A percentile compares a stretch with the other conserved stretches of the same genome.
Conservation (phyloP, 2,888 invertebrate genomes). For the Catocala sponsa region DNA sequence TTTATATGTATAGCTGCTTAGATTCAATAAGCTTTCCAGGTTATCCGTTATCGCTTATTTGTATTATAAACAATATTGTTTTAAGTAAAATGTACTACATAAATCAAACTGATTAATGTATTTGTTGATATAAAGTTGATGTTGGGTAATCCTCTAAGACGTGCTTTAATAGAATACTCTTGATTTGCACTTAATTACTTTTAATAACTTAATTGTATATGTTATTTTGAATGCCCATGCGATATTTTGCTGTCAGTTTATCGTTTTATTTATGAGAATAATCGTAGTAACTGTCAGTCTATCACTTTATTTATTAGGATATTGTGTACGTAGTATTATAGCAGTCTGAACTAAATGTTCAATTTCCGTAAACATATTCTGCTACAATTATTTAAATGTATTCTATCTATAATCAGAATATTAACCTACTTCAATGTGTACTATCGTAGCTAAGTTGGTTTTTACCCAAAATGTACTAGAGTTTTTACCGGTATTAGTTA, state of each 20-base stretch:
- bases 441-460: too few species aligned
- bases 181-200: slow-evolving; percentile 36
- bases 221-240: neutral
- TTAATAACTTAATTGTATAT: slow-evolving; percentile 27
- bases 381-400: slow-evolving; percentile 1
- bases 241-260: neutral
- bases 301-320: slow-evolving; percentile 13
- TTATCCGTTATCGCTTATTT: slow-evolving; percentile 10
- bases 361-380: slow-evolving; percentile 6
- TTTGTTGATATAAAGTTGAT: slow-evolving; percentile 32
- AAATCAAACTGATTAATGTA: slow-evolving; percentile 40
- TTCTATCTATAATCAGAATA: neutral
- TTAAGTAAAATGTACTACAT: slow-evolving; percentile 18
- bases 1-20: too few species aligned
- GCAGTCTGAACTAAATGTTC: neutral
- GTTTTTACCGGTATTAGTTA: too few species aligned
- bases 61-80: slow-evolving; percentile 35
- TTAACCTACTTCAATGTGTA: too few species aligned
- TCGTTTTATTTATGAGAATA: slow-evolving; percentile 10
- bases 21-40: too few species aligned
- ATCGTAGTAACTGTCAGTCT: neutral
- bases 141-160: slow-evolving; percentile 22
- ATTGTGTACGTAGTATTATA: neutral
- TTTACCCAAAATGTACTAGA: too few species aligned
- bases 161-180: slow-evolving; percentile 32